Percentiles rank a stretch among this genome's conserved stretches.
Conservation (phyloP, 2,888 invertebrate genomes). For the Xestobium rufovillosum region DNA sequence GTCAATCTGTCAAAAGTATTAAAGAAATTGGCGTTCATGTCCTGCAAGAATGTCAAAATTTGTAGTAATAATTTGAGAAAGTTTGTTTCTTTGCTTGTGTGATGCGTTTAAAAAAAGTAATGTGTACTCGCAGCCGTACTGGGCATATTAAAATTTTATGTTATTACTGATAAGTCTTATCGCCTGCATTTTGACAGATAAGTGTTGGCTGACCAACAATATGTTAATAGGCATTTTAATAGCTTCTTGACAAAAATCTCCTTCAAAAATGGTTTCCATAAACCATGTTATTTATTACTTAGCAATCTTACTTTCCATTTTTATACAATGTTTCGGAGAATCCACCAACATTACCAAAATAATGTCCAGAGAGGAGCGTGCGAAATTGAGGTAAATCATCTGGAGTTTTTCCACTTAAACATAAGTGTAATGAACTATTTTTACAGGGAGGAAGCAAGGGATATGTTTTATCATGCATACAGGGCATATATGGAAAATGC, state of each 20-base stretch:
- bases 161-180: slow-evolving; percentile 7
- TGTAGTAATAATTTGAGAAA: no score
- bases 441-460: slow-evolving; percentile 75
- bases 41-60: no score
- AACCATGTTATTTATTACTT: slow-evolving; percentile 24
- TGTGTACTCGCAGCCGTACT: no score
- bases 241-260: slow-evolving; percentile 31
- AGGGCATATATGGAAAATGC: slow-evolving; percentile 95
- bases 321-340: slow-evolving; percentile 18
- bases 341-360: slow-evolving; percentile 20
- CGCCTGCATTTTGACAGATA: slow-evolving; percentile 10
- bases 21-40: no score
- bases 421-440: slow-evolving; percentile 8
- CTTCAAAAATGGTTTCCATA: slow-evolving; percentile 30
- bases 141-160: not conserved
- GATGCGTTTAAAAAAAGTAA: no score
- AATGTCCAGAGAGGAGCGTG: slow-evolving; percentile 28
- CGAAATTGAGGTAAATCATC: slow-evolving; percentile 25
- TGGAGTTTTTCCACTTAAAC: slow-evolving; percentile 5
- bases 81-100: no score
- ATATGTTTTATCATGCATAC: slow-evolving; percentile 97
- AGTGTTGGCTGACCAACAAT: slow-evolving; percentile 23
- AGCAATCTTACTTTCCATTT: slow-evolving; percentile 15
- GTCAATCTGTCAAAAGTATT: no score
- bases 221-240: slow-evolving; percentile 28